A percentile compares a stretch with the other conserved stretches of the same genome.
These are phyloP conservation scores for Labia minor DNA, from an alignment of 2,888 invertebrate species.

Conservation along the genomic window DNA sequence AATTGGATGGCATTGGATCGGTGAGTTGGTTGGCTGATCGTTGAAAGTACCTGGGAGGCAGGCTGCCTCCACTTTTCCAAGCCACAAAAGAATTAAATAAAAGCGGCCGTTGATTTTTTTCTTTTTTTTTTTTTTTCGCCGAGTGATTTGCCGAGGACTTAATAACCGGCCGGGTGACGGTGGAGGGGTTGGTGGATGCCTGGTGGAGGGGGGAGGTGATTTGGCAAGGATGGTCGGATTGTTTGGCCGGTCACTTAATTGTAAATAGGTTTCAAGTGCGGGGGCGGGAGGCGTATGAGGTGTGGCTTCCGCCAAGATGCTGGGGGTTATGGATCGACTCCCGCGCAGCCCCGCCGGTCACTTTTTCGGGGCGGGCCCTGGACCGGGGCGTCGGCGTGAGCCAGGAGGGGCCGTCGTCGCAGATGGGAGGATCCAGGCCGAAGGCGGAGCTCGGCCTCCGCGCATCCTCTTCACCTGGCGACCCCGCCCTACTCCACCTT, in stretches of 20 bases:
- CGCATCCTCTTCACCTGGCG: background rate
- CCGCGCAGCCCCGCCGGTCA: slow-evolving; percentile 1
- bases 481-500: background rate
- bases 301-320: slow-evolving; percentile 8
- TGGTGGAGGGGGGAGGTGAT: no score
- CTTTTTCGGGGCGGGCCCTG: slow-evolving; percentile 13
- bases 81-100: no score
- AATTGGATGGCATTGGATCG: no score
- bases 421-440: background rate
- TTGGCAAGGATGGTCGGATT: background rate
- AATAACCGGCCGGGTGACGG: background rate
- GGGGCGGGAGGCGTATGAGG: background rate
- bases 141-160: background rate
- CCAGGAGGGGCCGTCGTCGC: background rate
- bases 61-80: no score
- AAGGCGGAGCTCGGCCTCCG: background rate
- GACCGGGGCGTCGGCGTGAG: slow-evolving; percentile 3
- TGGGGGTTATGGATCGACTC: slow-evolving; percentile 8
- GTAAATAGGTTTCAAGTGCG: background rate
- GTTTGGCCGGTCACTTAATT: slow-evolving; percentile 5
- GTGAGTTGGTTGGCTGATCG: no score
- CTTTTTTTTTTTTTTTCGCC: background rate
- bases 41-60: no score
- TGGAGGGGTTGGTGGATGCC: background rate
- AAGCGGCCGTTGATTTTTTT: background rate